phyloP scores from a whole-genome alignment of 2,797 vertebrate species.

The Furcifer pardalis region DNA sequence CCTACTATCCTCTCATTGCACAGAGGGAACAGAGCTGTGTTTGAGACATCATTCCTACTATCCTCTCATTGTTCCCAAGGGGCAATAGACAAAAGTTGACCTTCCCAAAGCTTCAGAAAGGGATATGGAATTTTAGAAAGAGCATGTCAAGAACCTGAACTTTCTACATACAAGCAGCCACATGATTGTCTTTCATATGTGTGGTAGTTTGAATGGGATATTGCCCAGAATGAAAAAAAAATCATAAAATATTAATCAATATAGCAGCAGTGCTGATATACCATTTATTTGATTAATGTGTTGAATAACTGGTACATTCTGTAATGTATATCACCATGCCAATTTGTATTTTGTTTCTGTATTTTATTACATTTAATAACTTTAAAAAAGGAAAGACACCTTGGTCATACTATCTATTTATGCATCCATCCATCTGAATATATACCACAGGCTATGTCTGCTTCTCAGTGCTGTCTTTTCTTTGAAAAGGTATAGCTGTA shows the following conservation, averaged over 20 bases:
- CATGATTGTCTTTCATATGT: too few species aligned
- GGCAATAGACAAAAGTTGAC: not conserved
- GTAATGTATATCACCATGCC: not conserved
- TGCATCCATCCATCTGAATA: too few species aligned
- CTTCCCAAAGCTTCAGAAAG: not conserved
- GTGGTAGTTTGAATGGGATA: too few species aligned
- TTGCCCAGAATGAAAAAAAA: not conserved
- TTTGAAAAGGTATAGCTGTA: not conserved
- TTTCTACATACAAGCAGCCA: too few species aligned
- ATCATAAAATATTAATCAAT: conserved; percentile 1
- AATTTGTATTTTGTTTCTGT: conserved; percentile 1
- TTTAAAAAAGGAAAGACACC: not conserved
- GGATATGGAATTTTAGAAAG: not conserved
- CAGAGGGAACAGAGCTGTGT: too few species aligned
- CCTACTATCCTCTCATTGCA: too few species aligned
- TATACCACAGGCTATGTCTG: not conserved
- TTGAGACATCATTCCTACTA: too few species aligned
- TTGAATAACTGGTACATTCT: not conserved
- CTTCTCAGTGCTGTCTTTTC: not conserved
- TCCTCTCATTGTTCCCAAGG: too few species aligned
- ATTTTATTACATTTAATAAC: not conserved
- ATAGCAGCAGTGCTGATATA: not conserved
- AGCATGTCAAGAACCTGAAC: not conserved
- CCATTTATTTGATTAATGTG: not conserved
- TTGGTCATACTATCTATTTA: too few species aligned